Base-by-base conservation (phyloP, 2,113 vertebrate species). In the Cyprinodon brontotheroides region DNA sequence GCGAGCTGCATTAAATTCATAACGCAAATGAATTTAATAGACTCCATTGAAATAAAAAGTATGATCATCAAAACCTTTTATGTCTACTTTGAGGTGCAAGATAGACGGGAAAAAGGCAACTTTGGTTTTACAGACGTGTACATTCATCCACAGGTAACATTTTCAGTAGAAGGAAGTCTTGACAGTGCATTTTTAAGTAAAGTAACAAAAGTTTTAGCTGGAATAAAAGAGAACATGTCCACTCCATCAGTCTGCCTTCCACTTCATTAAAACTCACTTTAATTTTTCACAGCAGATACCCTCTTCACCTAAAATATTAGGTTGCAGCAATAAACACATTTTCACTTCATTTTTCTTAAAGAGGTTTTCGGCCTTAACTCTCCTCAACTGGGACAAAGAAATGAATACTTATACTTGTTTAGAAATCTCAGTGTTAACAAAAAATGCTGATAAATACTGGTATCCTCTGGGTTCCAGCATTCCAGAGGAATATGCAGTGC, bases 131-230 rank as follows among this genome's bases (percentile, higher is more conserved):
- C 74, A 79, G 62, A 77, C 61, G 72, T 76, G 45, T 89, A 91
- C 92, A 90, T 89, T 92, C 89, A 86, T 84, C 57, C 57, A 81
- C 67, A 80, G 72, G 72, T 48, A 60, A 67, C 0, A 61, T 76
- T 75, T 74, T 74, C 84, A 86, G 86, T 86, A 89, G 87, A 77
- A 83, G 77, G 77, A 69, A 74, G 57, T 72, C 69, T 77, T 29
- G 65, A 84, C 81, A 91, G 87, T 89, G 87, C 86, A 89, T 77
- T 87, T 74, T 87, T 88, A 85, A 83, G 83, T 85, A 57, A 41
- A 41, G 41, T 41, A 41, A 1, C 9, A 9, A 57, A 6, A 62
- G 8, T 9, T 6, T 15, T n/a, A 22, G n/a, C 8, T 62, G 4
- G 2, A 6, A 61, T 9, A 61, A 37, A 36, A 13, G 36, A 14